A percentile compares a stretch with the other conserved stretches of the same genome.
Conservation (phyloP, 2,113 vertebrate genomes). For the Mus spicilegus region DNA sequence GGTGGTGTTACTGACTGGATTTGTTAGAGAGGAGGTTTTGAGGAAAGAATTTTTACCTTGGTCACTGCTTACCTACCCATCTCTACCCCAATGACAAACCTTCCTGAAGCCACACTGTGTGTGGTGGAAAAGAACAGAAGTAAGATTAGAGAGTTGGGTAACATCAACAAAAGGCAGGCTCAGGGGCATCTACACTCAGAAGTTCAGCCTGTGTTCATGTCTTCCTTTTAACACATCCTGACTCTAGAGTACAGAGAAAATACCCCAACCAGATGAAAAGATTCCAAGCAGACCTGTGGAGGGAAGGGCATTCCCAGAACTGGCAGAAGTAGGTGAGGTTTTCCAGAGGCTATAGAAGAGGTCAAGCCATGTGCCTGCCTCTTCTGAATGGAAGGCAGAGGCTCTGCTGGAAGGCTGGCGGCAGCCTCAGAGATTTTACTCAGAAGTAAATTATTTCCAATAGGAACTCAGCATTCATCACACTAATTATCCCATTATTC, state of each 20-base stretch:
- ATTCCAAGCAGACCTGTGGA: not conserved
- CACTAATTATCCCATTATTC: slow-evolving; percentile 84
- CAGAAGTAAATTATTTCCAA: slow-evolving; percentile 74
- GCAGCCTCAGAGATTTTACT: slow-evolving; percentile 54
- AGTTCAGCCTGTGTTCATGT: not conserved
- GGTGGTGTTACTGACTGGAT: not conserved
- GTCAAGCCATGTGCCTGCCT: not conserved
- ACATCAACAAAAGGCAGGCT: not conserved
- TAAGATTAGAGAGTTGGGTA: not conserved
- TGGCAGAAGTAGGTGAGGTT: not conserved
- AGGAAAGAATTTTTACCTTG: not conserved
- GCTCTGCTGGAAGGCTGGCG: slow-evolving; percentile 1
- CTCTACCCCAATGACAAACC: not conserved
- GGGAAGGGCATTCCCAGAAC: not conserved
- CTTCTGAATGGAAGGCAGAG: slow-evolving; percentile 63
- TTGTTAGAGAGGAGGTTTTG: not conserved
- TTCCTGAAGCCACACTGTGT: not conserved
- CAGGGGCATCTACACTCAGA: not conserved
- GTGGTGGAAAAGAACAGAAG: not conserved
- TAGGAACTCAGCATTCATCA: slow-evolving; percentile 75
- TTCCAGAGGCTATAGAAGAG: slow-evolving; percentile 25
- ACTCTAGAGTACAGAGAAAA: slow-evolving; percentile 1
- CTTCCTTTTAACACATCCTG: not conserved
- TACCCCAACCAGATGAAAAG: not conserved
- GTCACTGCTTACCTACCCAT: not conserved